These are phyloP conservation scores for Panopea generosa DNA, from an alignment of 2,888 invertebrate genomes.

Conservation along the genomic window DNA sequence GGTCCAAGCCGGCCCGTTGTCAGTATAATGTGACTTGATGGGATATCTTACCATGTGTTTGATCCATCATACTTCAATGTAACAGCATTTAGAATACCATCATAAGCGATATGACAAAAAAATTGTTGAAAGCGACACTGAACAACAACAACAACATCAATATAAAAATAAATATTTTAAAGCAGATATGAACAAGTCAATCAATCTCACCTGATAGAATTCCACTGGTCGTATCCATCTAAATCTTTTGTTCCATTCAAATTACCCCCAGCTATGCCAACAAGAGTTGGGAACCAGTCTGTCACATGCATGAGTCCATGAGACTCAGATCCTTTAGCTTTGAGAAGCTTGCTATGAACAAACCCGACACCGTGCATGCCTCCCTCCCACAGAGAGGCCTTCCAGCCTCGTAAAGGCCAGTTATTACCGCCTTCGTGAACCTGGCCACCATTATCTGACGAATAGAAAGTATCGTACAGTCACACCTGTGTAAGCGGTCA, in stretches of 20 bases:
- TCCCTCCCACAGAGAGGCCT: slow-evolving; percentile 83
- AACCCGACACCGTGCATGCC: slow-evolving; percentile 83
- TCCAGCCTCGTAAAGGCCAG: slow-evolving; percentile 83
- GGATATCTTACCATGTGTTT: too few relatives aligned
- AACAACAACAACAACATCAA: too few relatives aligned
- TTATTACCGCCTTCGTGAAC: slow-evolving; percentile 82
- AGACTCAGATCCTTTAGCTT: slow-evolving; percentile 52
- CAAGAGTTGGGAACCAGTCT: slow-evolving; percentile 83
- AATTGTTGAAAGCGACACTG: too few relatives aligned
- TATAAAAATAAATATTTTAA: too few relatives aligned
- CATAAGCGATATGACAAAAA: too few relatives aligned
- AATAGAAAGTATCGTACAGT: too few relatives aligned
- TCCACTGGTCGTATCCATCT: slow-evolving; percentile 82
- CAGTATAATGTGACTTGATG: too few relatives aligned
- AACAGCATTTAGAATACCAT: too few relatives aligned
- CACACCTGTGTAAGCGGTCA: too few relatives aligned
- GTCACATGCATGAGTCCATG: slow-evolving; percentile 81
- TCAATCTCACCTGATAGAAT: slow-evolving; percentile 76
- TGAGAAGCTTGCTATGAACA: slow-evolving; percentile 73
- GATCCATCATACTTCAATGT: too few relatives aligned
- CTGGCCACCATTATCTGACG: slow-evolving; percentile 86
- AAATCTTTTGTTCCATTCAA: slow-evolving; percentile 76
- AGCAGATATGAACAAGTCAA: too few relatives aligned
- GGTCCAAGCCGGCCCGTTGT: too few relatives aligned
- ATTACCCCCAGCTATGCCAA: slow-evolving; percentile 76